Conservation (phyloP, 2,113 vertebrate species). For the Anarrhichthys ocellatus region DNA sequence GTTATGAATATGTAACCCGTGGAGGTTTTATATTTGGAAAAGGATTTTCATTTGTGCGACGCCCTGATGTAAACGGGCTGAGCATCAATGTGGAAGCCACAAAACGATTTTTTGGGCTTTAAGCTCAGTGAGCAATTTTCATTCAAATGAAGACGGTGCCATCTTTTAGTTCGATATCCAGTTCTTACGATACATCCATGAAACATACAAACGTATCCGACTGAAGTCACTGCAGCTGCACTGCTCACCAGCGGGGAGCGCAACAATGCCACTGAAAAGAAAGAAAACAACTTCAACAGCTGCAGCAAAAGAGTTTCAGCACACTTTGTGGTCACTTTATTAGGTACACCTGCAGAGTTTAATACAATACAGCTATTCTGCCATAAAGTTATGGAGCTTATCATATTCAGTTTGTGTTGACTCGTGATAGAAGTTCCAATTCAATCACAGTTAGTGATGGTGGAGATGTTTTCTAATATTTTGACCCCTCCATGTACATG, state of each 20-base stretch:
- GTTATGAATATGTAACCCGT: not conserved
- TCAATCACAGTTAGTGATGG: not conserved
- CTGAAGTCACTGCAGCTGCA: not conserved
- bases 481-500: not conserved
- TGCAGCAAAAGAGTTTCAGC: constrained; percentile 9
- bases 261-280: not conserved
- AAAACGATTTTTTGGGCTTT: not conserved
- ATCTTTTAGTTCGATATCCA: not conserved
- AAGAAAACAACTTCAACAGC: constrained; percentile 1
- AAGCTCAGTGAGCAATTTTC: not conserved
- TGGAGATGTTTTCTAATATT: not conserved
- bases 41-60: too few relatives aligned
- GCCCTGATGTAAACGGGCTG: too few relatives aligned
- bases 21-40: not conserved
- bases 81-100: too few relatives aligned
- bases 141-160: not conserved
- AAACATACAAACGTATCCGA: constrained; percentile 5
- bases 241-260: constrained; percentile 15
- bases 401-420: not conserved
- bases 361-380: not conserved
- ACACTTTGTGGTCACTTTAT: not conserved
- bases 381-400: too few relatives aligned
- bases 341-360: not conserved
- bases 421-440: not conserved
- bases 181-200: constrained; percentile 25